Conservation (phyloP, 2,113 vertebrate genomes). For the Nesoenas mayeri region DNA sequence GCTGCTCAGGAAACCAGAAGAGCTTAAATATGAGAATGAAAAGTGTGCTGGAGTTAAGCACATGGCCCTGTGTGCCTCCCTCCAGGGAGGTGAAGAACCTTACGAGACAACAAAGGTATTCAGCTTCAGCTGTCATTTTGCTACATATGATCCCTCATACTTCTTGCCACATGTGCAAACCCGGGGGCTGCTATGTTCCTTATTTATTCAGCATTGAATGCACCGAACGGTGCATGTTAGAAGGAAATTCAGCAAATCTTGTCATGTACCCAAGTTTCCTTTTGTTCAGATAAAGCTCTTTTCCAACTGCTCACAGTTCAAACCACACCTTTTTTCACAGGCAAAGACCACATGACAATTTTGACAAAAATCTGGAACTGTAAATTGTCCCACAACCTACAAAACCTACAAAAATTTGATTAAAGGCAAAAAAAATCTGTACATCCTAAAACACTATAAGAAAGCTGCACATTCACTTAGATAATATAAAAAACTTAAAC, state of each 20-base stretch:
- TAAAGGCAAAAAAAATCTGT: not conserved
- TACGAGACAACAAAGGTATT: not conserved
- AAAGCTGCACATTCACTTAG: not conserved
- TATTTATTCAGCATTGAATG: not conserved
- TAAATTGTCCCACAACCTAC: not conserved
- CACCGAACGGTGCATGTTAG: rapidly evolving
- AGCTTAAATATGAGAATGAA: not conserved
- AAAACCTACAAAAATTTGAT: not conserved
- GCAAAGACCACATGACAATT: not conserved
- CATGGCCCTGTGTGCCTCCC: not conserved
- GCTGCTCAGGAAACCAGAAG: not conserved
- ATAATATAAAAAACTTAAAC: not conserved
- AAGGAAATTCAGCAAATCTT: not conserved
- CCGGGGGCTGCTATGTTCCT: not conserved
- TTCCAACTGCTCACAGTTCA: not conserved
- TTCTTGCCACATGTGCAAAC: not conserved
- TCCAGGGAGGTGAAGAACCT: not conserved
- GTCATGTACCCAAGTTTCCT: not conserved
- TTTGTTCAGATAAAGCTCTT: not conserved
- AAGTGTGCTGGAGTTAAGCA: not conserved
- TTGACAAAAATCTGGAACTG: not conserved
- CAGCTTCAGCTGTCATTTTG: not conserved
- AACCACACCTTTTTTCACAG: not conserved
- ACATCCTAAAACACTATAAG: not conserved
- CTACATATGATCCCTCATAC: not conserved